Evolutionary conservation across 2,113 vertebrate genomes (phyloP).

Genomic region (Brachypodius melanocephalos): DNA sequence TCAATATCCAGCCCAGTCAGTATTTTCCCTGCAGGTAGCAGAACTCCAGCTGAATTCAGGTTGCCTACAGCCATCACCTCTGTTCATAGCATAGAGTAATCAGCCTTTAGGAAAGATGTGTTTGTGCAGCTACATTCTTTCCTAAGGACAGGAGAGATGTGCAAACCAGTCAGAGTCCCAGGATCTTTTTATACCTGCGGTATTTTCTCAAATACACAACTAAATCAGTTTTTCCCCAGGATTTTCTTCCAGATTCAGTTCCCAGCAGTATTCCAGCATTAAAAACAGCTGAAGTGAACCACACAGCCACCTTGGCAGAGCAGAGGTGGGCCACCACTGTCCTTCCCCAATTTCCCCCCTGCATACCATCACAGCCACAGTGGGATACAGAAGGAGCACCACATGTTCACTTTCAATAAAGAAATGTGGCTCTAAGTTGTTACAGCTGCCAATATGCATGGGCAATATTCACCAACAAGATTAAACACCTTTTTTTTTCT

Average conservation of each 20-base stretch:
- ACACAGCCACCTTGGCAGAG: neutral
- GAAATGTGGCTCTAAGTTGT: neutral
- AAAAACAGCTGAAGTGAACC: neutral
- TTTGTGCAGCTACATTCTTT: neutral
- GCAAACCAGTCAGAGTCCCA: neutral
- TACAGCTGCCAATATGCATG: rapidly evolving
- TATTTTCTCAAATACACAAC: neutral
- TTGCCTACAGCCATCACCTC: neutral
- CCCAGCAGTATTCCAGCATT: neutral
- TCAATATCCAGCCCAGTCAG: neutral
- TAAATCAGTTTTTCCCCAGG: neutral
- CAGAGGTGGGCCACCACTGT: neutral
- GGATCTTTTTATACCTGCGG: neutral
- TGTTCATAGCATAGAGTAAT: neutral
- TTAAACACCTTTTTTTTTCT: neutral
- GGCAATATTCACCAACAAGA: neutral
- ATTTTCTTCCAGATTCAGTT: neutral
- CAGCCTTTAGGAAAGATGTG: neutral
- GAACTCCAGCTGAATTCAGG: neutral
- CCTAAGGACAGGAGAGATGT: neutral
- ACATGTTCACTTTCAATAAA: neutral
- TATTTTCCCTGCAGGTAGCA: neutral
- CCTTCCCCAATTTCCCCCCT: neutral
- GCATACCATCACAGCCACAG: neutral
- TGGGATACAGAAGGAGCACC: neutral